Percentiles rank a stretch among this genome's conserved stretches.
phyloP scores from a whole-genome alignment of 1,140 invertebrate species.

The Papilio aristodemus region DNA sequence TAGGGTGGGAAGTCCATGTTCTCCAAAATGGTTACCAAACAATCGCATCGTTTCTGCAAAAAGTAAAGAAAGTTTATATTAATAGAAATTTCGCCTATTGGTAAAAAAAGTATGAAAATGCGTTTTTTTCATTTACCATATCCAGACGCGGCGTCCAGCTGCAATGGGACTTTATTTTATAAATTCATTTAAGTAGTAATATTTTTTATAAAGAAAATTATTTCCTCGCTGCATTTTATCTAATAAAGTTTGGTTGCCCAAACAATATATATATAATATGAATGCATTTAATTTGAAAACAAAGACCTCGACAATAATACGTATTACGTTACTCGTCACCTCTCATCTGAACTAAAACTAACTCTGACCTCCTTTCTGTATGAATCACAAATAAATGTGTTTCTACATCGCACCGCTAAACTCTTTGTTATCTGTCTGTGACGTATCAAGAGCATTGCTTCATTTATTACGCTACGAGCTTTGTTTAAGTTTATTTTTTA shows the following conservation, averaged over 20 bases:
- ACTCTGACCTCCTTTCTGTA: constrained; percentile 13
- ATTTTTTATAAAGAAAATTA: too few relatives aligned
- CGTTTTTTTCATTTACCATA: too few relatives aligned
- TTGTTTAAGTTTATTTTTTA: neutral
- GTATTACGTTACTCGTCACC: neutral
- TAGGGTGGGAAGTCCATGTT: too few relatives aligned
- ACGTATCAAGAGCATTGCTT: constrained; percentile 15
- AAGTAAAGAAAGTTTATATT: too few relatives aligned
- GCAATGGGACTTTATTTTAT: too few relatives aligned
- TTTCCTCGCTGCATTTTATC: too few relatives aligned
- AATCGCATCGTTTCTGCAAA: too few relatives aligned
- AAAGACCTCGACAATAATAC: constrained; percentile 3
- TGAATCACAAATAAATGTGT: constrained; percentile 17
- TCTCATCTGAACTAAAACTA: constrained; percentile 18
- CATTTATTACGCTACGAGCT: neutral
- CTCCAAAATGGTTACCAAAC: too few relatives aligned
- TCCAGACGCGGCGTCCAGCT: too few relatives aligned
- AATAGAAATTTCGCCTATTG: too few relatives aligned
- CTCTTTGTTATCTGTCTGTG: constrained; percentile 15
- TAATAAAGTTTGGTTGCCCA: neutral
- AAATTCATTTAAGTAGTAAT: too few relatives aligned
- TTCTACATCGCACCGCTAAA: neutral
- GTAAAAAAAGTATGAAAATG: too few relatives aligned
- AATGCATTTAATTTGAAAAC: neutral
- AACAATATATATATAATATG: neutral